Percentiles rank a stretch among this genome's conserved stretches.
These are phyloP conservation scores for Deroplatys truncata DNA, from an alignment of 2,888 invertebrate genomes.

Conservation along the genomic window DNA sequence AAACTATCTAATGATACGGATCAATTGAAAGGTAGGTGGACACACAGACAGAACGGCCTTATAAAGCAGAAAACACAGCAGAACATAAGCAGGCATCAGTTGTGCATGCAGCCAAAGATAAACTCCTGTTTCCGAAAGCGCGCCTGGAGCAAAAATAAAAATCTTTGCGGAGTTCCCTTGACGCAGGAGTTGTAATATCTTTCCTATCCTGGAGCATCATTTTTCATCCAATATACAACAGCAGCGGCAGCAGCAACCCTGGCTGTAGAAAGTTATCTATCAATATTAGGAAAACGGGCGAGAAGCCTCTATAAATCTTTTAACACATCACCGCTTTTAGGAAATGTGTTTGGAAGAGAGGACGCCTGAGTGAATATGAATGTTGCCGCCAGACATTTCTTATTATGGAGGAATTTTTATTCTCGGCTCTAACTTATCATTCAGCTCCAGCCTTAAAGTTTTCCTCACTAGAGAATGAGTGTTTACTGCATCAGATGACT, in stretches of 20 bases:
- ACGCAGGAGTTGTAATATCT: background rate
- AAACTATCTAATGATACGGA: too few species aligned
- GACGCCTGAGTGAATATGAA: background rate
- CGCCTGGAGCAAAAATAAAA: background rate
- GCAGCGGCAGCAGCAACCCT: too few species aligned
- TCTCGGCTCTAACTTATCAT: background rate
- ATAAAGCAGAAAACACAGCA: too few species aligned
- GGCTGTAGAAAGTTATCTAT: background rate
- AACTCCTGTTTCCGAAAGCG: too few species aligned
- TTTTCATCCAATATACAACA: background rate
- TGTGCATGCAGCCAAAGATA: too few species aligned
- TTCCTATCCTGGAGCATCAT: background rate
- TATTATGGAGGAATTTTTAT: background rate
- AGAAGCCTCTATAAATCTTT: slow-evolving; percentile 9
- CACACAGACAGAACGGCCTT: too few species aligned
- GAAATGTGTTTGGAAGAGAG: background rate
- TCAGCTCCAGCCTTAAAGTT: too few species aligned
- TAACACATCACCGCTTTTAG: slow-evolving; percentile 5
- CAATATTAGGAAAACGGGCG: background rate
- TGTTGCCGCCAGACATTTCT: background rate
- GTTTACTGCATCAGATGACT: too few species aligned
- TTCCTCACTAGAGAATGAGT: too few species aligned
- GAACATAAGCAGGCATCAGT: too few species aligned
- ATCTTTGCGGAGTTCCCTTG: background rate
- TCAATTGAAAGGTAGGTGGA: too few species aligned